phyloP scores from a whole-genome alignment of 2,113 vertebrate species.

The Chloropsis hardwickii region DNA sequence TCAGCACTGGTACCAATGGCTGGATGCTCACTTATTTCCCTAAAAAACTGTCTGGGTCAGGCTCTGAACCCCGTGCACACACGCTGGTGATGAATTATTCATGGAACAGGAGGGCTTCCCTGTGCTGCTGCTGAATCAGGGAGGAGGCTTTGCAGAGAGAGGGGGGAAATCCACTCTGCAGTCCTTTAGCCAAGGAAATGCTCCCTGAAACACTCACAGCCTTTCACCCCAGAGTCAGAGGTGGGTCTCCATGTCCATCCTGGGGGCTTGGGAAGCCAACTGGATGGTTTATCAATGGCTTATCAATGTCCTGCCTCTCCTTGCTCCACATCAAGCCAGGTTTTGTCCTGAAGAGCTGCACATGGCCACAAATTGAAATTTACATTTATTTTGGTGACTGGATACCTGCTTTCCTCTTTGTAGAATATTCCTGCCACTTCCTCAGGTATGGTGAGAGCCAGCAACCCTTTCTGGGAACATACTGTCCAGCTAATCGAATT shows the following conservation, averaged over 20 bases:
- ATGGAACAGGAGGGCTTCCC: background rate
- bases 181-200: background rate
- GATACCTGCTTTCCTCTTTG: background rate
- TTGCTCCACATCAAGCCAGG: background rate
- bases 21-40: background rate
- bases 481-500: background rate
- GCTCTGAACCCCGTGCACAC: fast-evolving
- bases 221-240: background rate
- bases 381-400: background rate
- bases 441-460: background rate
- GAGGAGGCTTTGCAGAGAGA: background rate
- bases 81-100: background rate
- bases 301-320: background rate
- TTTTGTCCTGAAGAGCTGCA: background rate
- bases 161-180: background rate
- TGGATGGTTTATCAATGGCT: background rate
- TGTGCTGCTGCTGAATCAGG: background rate
- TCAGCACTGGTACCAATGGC: background rate
- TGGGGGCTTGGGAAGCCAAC: background rate
- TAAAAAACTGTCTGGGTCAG: background rate
- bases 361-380: background rate
- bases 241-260: background rate
- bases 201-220: background rate
- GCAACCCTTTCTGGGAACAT: background rate
- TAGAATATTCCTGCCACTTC: background rate